Percentiles rank a stretch among this genome's conserved stretches.
These are phyloP conservation scores for Herpailurus yagouaroundi DNA, from an alignment of 2,113 vertebrate genomes.

Conservation along the genomic window DNA sequence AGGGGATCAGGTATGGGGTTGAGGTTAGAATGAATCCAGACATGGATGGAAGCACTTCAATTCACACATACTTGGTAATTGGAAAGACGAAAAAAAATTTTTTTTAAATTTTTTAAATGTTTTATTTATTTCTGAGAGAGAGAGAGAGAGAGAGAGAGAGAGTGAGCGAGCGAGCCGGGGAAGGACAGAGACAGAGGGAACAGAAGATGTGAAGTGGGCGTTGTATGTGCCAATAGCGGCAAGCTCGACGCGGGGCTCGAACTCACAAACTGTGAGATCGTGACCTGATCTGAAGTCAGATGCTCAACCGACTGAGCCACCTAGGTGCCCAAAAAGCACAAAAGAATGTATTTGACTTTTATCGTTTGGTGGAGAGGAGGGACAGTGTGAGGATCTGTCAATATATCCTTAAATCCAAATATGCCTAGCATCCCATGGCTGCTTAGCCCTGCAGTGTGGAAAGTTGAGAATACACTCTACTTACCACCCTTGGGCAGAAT, in stretches of 20 bases:
- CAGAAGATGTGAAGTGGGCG: too few species aligned
- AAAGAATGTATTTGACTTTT: not conserved
- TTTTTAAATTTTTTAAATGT: not conserved
- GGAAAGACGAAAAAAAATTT: not conserved
- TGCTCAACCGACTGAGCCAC: too few species aligned
- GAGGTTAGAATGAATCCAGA: not conserved
- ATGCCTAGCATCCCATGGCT: not conserved
- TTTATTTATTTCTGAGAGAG: too few species aligned
- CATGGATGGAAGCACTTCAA: not conserved
- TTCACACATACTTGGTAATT: not conserved
- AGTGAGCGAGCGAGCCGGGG: too few species aligned
- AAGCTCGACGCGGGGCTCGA: too few species aligned
- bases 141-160: too few species aligned
- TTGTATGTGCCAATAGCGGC: too few species aligned
- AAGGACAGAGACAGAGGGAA: too few species aligned
- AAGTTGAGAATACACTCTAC: fast-evolving
- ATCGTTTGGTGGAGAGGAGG: not conserved
- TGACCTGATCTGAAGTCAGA: too few species aligned
- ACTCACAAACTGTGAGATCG: too few species aligned
- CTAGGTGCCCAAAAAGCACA: not conserved
- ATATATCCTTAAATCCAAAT: not conserved
- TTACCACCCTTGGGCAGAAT: not conserved
- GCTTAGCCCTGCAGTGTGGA: fast-evolving
- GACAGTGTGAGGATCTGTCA: too few species aligned
- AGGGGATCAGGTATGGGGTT: too few species aligned